phyloP scores from a whole-genome alignment of 1,140 invertebrate genomes.

The Atta cephalotes region DNA sequence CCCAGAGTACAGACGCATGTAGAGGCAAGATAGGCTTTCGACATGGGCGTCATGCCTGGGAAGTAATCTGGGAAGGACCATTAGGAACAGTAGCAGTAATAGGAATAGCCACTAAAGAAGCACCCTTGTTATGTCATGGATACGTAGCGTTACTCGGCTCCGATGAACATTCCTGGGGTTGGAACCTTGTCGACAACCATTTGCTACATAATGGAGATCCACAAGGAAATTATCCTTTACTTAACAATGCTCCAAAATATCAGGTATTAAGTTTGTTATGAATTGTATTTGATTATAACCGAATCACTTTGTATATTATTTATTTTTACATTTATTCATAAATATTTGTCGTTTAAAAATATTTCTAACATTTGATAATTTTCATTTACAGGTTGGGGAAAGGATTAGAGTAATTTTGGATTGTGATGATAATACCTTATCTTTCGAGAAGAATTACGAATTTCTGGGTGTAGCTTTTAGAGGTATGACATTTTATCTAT shows the following conservation, averaged over 20 bases:
- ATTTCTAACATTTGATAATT: conserved; percentile 47
- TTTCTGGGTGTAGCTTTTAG: conserved; percentile 99
- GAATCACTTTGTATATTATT: no score
- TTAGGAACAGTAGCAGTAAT: conserved; percentile 98
- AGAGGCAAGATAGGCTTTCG: conserved; percentile 97
- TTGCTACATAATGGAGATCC: conserved; percentile 98
- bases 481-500: conserved; percentile 87
- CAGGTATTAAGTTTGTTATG: conserved; percentile 90
- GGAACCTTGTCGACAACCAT: conserved; percentile 99
- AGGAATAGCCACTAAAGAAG: conserved; percentile 98
- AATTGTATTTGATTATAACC: conserved; percentile 41
- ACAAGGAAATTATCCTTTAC: conserved; percentile 97
- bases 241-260: conserved; percentile 99
- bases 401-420: conserved; percentile 98
- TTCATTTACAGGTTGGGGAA: conserved; percentile 94
- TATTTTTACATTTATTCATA: background rate
- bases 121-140: conserved; percentile 95
- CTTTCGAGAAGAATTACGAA: conserved; percentile 99
- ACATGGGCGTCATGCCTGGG: conserved; percentile 98
- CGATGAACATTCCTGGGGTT: conserved; percentile 99
- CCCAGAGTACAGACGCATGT: conserved; percentile 99
- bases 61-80: conserved; percentile 99
- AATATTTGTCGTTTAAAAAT: background rate
- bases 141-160: conserved; percentile 98
- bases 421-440: conserved; percentile 98